Evolutionary conservation across 1,140 invertebrate species (phyloP).

Genomic region (Frieseomelitta varia): DNA sequence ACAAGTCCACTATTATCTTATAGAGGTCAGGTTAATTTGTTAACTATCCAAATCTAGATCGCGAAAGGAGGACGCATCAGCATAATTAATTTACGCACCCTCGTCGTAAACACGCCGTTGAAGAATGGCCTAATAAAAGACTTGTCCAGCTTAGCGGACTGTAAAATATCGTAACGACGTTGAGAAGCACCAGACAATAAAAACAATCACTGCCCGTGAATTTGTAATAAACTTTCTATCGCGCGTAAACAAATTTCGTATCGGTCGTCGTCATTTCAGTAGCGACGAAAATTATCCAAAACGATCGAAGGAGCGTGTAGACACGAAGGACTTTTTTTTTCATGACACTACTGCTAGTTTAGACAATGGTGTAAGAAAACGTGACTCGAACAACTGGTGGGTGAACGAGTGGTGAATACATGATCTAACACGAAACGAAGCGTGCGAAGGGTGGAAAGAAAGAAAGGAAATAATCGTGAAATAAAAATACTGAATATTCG

Average conservation of each 20-base stretch:
- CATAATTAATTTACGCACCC: conserved; percentile 31
- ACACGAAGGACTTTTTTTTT: not conserved
- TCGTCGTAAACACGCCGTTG: not conserved
- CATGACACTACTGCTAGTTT: no score
- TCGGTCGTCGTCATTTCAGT: not conserved
- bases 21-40: conserved; percentile 8
- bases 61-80: conserved; percentile 6
- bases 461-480: conserved; percentile 40
- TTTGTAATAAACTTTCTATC: conserved; percentile 18
- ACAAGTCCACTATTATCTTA: not conserved
- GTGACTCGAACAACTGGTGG: no score
- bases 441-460: conserved; percentile 8
- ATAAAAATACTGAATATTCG: conserved; percentile 48
- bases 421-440: not conserved
- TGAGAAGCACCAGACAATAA: conserved; percentile 2
- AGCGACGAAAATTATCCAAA: not conserved
- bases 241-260: not conserved
- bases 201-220: conserved; percentile 37
- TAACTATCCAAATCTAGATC: conserved; percentile 19
- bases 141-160: no score
- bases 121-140: not conserved
- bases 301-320: not conserved
- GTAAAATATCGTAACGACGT: not conserved
- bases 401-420: not conserved
- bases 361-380: not conserved